A percentile compares a stretch with the other conserved stretches of the same genome.
Conservation (phyloP, 2,113 vertebrate genomes). For the Colius striatus region DNA sequence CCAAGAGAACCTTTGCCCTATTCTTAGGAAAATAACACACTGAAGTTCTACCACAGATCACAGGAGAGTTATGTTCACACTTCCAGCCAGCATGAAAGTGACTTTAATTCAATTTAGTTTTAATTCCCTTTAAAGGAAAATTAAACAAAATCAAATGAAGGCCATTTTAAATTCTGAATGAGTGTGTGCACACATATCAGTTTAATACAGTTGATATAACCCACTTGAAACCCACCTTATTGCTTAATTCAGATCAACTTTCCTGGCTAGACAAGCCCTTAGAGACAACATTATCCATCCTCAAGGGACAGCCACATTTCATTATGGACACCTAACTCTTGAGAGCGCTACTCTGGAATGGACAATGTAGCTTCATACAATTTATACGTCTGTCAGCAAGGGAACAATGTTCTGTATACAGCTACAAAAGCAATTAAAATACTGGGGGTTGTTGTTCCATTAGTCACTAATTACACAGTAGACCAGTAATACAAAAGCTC, state of each 20-base stretch:
- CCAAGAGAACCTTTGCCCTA: neutral
- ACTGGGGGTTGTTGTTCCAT: conserved; percentile 37
- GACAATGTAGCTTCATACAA: conserved; percentile 3
- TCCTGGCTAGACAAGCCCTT: neutral
- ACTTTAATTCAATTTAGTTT: conserved; percentile 47
- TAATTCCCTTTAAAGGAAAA: conserved; percentile 49
- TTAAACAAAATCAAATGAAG: conserved; percentile 14
- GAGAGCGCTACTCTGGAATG: conserved; percentile 16
- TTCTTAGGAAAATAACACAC: neutral
- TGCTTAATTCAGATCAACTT: conserved; percentile 60
- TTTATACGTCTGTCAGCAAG: conserved; percentile 31
- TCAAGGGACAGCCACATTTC: conserved; percentile 21
- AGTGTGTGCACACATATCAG: neutral
- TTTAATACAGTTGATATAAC: conserved; percentile 46
- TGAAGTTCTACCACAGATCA: neutral
- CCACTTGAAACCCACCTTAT: conserved; percentile 45
- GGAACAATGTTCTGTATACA: conserved; percentile 26
- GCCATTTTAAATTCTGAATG: conserved; percentile 2
- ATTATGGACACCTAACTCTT: conserved; percentile 46
- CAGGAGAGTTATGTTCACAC: neutral
- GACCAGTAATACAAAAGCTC: conserved; percentile 5
- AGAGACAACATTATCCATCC: neutral
- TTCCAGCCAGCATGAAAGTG: conserved; percentile 15
- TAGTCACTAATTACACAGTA: conserved; percentile 56
- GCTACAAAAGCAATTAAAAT: conserved; percentile 42